Evolutionary conservation across 2,888 invertebrate species (phyloP), one percentile per base, ranked within the genome.

Genomic region (Rhingia campestris): DNA sequence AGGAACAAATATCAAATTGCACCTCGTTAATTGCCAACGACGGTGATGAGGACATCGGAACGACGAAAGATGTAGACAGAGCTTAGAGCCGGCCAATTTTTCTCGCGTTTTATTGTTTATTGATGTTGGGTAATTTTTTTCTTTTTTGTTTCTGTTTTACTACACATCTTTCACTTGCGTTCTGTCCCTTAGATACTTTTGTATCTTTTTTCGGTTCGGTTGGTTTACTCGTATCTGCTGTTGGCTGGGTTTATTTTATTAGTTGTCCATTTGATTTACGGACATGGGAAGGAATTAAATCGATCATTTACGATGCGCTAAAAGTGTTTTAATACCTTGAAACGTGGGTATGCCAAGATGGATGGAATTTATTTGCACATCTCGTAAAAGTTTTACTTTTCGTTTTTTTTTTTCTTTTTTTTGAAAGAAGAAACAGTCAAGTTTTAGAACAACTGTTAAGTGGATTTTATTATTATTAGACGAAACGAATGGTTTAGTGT

Each of bases 221-320:
- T 41, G 6, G 33, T 56, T 41, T 32, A 54, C 45, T 14, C 54
- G 6, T 30, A 4, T 4, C 6, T n/a, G 49, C 4, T n/a, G 54
- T 14, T 2, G 37, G 32, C 43, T 53, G 54, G 43, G 4, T 14
- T 49, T 22, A 12, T 47, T 47, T 49, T 49, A 49, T 58, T 47
- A 37, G 22, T 43, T 79, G 64, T 53, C 72, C 64, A 66, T 66
- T 66, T 79, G 79, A 79, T 79, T 72, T 72, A 79, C 66, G 45
- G 33, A 73, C 67, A 74, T 63, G 70, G 51, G 64, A 72, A 39
- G 61, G 59, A 49, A 67, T 76, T 67, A 63, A 82, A 73, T 63
- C 66, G 61, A 67, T 77, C 54, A 61, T 82, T 82, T 77, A 82
- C 77, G 63, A 82, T 49, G 82, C 73, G 82, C 82, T 77, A 77